Base-by-base conservation (phyloP, 2,888 invertebrate genomes). In the Miltochrista miniata region DNA sequence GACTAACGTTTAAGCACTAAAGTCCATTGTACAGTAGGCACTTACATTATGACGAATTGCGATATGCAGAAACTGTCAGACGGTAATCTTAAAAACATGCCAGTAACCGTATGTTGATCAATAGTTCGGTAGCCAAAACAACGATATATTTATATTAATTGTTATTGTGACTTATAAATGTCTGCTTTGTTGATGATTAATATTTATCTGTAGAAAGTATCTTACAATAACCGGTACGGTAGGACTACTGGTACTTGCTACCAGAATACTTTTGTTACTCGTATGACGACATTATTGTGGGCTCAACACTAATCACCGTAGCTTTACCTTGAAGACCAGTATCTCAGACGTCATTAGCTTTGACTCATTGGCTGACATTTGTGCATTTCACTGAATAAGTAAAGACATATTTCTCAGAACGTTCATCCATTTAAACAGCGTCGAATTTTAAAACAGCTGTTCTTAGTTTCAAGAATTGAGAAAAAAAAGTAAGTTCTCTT, bases 351-450 rank as follows among this genome's bases (percentile, higher is more conserved):
- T 84, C 82, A 81, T 85, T 79, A 76, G 53, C 48, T 74, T 74
- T 87, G 86, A 87, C 73, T 88, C 89, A 89, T 74, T 70, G 66
- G 54, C 59, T 56, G 64, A 71, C 69, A 67, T 74, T 76, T 70
- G 72, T 82, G 79, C 74, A 81, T 64, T 71, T 72, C 68, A 72
- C 61, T 73, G 72, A 74, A 77, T 72, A 68, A 56, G 71, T 73
- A 74, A 79, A 69, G 74, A 76, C 76, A 76, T 68, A 71, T 72
- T 87, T 85, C 87, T 72, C 43, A 67, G 86, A 83, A 86, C 56
- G 69, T 67, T 70, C 72, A 71, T 60, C 74, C 73, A 30, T 14
- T 45, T 1, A 31, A 5, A 31, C 8, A 57, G 52, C 72, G 70
- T 65, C 61, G 70, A 62, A 72, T 71, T 74, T 69, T 53, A 59